phyloP scores from a whole-genome alignment of 2,797 vertebrate genomes.

The Brachyalestes nurse region DNA sequence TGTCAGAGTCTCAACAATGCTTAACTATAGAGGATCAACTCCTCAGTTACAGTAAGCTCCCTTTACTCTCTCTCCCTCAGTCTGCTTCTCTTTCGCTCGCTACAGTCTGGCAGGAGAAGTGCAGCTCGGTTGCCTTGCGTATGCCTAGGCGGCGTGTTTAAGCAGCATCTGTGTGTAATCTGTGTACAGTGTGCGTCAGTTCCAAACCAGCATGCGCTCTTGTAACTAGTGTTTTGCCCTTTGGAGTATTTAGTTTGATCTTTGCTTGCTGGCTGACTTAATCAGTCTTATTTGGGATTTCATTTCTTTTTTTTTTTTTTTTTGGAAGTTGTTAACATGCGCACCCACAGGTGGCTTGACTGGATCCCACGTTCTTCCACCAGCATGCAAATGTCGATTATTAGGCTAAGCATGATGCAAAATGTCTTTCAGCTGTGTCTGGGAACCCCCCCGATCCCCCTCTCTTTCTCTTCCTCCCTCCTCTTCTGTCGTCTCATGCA shows the following conservation, averaged over 20 bases:
- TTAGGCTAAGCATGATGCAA: constrained; percentile 58
- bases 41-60: constrained; percentile 13
- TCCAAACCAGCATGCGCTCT: constrained; percentile 50
- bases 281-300: constrained; percentile 58
- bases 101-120: not conserved
- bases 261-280: constrained; percentile 48
- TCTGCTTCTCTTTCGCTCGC: not conserved
- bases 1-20: constrained; percentile 9
- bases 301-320: constrained; percentile 14
- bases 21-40: constrained; percentile 17
- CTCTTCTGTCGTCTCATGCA: constrained; percentile 15
- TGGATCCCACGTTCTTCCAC: constrained; percentile 39
- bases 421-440: constrained; percentile 59
- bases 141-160: constrained; percentile 29
- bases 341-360: constrained; percentile 39
- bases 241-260: constrained; percentile 57
- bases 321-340: constrained; percentile 54
- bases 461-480: not conserved
- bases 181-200: constrained; percentile 45
- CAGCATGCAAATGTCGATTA: constrained; percentile 47
- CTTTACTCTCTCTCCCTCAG: not conserved
- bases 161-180: constrained; percentile 56
- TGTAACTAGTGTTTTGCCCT: constrained; percentile 56
- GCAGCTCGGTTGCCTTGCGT: constrained; percentile 14
- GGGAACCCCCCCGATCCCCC: constrained; percentile 37